phyloP scores from a whole-genome alignment of 2,113 vertebrate genomes.

The Passer montanus region DNA sequence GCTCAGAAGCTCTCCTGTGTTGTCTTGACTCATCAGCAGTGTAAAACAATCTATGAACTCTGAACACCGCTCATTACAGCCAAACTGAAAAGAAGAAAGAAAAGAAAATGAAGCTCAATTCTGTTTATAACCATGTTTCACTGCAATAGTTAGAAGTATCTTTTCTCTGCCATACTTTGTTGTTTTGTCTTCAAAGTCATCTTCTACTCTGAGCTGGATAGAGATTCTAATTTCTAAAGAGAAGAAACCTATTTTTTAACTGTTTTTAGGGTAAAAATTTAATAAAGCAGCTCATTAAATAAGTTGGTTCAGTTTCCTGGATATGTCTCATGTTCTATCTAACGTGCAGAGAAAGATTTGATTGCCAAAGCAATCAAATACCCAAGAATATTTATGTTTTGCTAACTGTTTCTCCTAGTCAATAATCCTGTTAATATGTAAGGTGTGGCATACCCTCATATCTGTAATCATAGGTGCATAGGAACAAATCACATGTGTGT shows the following conservation, averaged over 20 bases:
- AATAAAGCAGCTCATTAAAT: not conserved
- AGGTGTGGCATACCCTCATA: not conserved
- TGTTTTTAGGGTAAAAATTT: not conserved
- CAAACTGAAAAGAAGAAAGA: not conserved
- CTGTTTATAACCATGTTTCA: not conserved
- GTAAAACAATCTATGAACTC: not conserved
- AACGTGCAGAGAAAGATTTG: not conserved
- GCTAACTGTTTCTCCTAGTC: not conserved
- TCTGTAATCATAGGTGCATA: not conserved
- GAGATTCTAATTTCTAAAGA: not conserved
- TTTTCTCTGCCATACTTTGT: not conserved
- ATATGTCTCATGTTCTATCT: not conserved
- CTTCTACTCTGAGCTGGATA: not conserved
- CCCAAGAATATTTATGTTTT: not conserved
- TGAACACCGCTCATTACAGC: not conserved
- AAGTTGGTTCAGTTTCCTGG: not conserved
- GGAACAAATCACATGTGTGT: not conserved
- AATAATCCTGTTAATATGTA: not conserved
- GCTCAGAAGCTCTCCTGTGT: not conserved
- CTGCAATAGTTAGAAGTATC: not conserved
- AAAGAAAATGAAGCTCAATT: not conserved
- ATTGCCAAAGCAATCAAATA: not conserved
- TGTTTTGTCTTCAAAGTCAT: not conserved
- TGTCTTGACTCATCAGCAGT: not conserved
- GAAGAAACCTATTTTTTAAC: not conserved